A percentile compares a stretch with the other conserved stretches of the same genome.
phyloP scores from a whole-genome alignment of 2,797 vertebrate species.

The Telmatherina bonti region DNA sequence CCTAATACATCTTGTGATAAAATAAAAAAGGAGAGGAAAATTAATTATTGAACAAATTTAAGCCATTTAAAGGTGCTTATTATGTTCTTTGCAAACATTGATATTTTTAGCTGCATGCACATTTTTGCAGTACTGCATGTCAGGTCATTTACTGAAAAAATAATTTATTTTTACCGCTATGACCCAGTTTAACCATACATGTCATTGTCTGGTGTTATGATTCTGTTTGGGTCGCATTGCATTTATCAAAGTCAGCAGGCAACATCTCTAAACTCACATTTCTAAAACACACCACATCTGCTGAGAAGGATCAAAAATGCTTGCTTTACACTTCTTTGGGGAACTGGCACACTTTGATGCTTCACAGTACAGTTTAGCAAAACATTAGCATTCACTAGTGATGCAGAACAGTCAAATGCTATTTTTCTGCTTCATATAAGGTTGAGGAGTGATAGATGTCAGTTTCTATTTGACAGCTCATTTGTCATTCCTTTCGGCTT shows the following conservation, averaged over 20 bases:
- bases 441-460: slow-evolving; percentile 65
- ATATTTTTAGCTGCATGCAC: not conserved
- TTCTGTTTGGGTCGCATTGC: slow-evolving; percentile 23
- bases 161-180: not conserved
- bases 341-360: slow-evolving; percentile 40
- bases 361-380: slow-evolving; percentile 68
- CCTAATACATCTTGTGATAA: not conserved
- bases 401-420: slow-evolving; percentile 62
- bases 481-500: slow-evolving; percentile 74
- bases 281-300: slow-evolving; percentile 46
- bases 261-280: slow-evolving; percentile 40
- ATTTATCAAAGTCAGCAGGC: slow-evolving; percentile 56
- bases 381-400: slow-evolving; percentile 70
- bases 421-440: slow-evolving; percentile 55
- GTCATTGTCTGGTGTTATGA: slow-evolving; percentile 24
- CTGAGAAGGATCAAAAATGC: slow-evolving; percentile 53
- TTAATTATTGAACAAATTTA: not conserved
- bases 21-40: not conserved
- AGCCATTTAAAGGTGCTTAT: not conserved
- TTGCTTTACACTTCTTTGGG: slow-evolving; percentile 41
- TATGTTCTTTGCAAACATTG: not conserved
- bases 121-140: not conserved
- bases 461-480: slow-evolving; percentile 71
- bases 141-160: not conserved
- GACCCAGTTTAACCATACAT: not conserved